Conservation (phyloP, 1,140 invertebrate species). For the Ctenoplectra terminalis region DNA sequence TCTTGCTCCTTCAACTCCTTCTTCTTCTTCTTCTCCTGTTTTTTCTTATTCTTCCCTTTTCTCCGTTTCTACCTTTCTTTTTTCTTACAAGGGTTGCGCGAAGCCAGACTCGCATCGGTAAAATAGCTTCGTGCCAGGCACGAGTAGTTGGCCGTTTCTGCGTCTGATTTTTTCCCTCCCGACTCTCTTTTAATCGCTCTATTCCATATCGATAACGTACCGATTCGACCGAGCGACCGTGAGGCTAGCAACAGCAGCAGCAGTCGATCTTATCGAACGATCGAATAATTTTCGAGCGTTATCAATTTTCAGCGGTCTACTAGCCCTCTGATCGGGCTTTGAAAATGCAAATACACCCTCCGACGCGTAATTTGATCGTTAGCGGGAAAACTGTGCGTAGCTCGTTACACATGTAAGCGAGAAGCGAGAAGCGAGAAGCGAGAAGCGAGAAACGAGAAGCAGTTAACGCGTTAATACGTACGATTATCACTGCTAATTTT, state of each 20-base stretch:
- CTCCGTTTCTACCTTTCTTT: not conserved
- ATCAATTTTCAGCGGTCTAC: not conserved
- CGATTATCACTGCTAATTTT: conserved; percentile 52
- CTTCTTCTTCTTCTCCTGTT: conserved; percentile 22
- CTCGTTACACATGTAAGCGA: not conserved
- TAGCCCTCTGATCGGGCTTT: not conserved
- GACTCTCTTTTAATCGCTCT: not conserved
- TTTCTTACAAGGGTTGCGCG: not conserved
- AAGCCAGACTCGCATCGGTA: conserved; percentile 28
- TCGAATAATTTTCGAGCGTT: not conserved
- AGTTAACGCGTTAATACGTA: conserved; percentile 51
- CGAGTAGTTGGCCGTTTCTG: not conserved
- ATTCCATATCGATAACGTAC: conserved; percentile 7
- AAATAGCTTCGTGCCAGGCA: conserved; percentile 26
- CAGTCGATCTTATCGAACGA: too few relatives aligned
- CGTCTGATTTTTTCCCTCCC: conserved; percentile 29
- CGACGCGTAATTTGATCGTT: not conserved
- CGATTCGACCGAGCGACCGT: not conserved
- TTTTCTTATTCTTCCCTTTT: not conserved
- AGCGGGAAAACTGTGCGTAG: not conserved
- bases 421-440: not conserved
- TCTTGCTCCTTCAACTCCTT: conserved; percentile 15
- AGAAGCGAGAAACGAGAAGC: conserved; percentile 42
- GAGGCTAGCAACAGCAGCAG: not conserved
- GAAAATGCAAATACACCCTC: not conserved